Evolutionary conservation across 2,113 vertebrate species (phyloP), one percentile per base, ranked within the genome.

Genomic region (Zosterops borbonicus): DNA sequence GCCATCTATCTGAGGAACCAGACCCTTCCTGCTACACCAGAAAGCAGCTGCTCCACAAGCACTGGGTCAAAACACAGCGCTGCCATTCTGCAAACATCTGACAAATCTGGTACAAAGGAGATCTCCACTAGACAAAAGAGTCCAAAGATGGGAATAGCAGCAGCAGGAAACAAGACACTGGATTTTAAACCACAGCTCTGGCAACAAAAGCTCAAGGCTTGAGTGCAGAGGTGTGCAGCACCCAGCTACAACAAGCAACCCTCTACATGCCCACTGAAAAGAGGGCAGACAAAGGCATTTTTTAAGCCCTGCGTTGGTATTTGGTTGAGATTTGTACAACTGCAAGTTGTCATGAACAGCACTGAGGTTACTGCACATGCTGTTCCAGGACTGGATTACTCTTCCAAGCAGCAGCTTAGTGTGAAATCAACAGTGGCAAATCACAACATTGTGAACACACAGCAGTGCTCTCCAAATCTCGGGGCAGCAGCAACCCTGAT

Each of bases 1-100:
- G 73, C 16, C 35, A 83, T 56, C 92, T 96, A 97, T 95, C 96
- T 75, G 91, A 96, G 96, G 95, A 97, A 97, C 95, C 96, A 97
- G 96, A 94, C 86, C 84, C 95, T 98, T 98, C 97, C 97, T 97
- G 95, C 96, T 90, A 44, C 79, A 91, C 58, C 60, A 89, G 50
- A 6, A 1, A 0, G 2, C 14, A 35, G 55, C 82, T 62, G 56
- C 47, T 56, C 91, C 39, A 33, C 41, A 50, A 39, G 53, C 16
- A 3, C 27, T 2, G 13, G 70, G 80, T 69, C 90, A 91, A 39
- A 91, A 68, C 89, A 67, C 78, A 83, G 78, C 2, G 0, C 56
- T 97, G 93, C 92, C 83, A 59, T 83, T 71, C 65, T 20, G 62
- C 80, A 88, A 60, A 70, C 62, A 89, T 39, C 56, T 87, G 44